These are phyloP conservation scores for Amblyopsis hoosieri DNA, from an alignment of 2,797 vertebrate species.

Conservation along the genomic window DNA sequence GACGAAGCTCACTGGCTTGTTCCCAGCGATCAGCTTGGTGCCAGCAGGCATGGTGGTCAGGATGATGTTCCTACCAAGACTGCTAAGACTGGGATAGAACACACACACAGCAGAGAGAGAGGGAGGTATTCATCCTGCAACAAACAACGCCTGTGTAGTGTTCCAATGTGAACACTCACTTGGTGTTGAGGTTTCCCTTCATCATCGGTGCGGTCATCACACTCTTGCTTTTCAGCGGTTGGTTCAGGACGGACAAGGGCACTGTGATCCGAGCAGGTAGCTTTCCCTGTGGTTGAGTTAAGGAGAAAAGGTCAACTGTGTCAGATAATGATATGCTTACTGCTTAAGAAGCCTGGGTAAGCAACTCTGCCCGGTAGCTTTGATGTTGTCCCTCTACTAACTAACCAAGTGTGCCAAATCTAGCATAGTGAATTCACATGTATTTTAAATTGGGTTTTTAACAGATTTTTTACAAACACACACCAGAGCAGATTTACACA, in stretches of 20 bases:
- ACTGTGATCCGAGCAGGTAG: constrained; percentile 93
- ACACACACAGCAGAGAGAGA: constrained; percentile 5
- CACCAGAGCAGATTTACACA: no score
- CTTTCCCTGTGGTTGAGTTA: constrained; percentile 83
- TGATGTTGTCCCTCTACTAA: no score
- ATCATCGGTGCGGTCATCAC: constrained; percentile 93
- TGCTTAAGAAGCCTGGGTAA: no score
- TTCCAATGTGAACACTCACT: constrained; percentile 77
- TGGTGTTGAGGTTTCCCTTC: constrained; percentile 93
- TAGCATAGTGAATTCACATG: no score
- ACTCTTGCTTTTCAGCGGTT: constrained; percentile 94
- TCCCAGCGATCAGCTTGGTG: constrained; percentile 94
- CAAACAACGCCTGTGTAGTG: not conserved
- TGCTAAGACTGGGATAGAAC: constrained; percentile 81
- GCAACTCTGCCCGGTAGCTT: no score
- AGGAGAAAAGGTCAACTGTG: not conserved
- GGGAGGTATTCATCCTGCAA: not conserved
- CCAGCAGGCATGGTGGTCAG: constrained; percentile 97
- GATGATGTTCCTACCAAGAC: constrained; percentile 96
- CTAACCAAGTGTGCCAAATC: no score
- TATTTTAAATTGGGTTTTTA: no score
- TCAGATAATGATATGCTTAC: no score
- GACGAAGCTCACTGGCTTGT: constrained; percentile 97
- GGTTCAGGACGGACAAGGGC: constrained; percentile 94
- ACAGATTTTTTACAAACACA: no score